A percentile compares a stretch with the other conserved stretches of the same genome.
phyloP scores from a whole-genome alignment of 2,113 vertebrate genomes.

The Edolisoma coerulescens region DNA sequence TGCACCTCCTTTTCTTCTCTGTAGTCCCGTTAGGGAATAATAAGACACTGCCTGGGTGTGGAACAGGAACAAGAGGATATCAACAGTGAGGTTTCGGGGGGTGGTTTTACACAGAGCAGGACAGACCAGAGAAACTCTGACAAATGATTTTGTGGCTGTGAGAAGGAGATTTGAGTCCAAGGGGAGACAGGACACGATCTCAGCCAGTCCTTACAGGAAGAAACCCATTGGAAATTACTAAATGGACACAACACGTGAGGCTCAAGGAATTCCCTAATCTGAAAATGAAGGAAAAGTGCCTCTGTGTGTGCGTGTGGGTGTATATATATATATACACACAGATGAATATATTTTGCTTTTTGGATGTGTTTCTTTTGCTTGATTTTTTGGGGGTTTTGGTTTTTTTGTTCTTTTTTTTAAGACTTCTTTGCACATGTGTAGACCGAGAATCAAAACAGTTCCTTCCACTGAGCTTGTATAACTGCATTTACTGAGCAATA shows the following conservation, averaged over 20 bases:
- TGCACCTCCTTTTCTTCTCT: not conserved
- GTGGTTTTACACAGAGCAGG: not conserved
- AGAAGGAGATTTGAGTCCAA: not conserved
- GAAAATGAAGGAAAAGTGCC: not conserved
- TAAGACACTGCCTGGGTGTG: not conserved
- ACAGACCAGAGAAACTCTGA: not conserved
- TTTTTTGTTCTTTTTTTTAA: not conserved
- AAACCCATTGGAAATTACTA: not conserved
- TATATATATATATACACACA: too few relatives aligned
- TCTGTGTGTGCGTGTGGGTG: not conserved
- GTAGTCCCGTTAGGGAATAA: not conserved
- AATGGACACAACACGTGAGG: not conserved
- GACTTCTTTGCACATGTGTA: not conserved
- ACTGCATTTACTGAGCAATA: not conserved
- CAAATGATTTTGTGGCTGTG: not conserved
- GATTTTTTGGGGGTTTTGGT: not conserved
- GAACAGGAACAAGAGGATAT: not conserved
- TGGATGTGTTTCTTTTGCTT: not conserved
- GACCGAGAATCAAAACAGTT: not conserved
- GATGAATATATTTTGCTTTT: not conserved
- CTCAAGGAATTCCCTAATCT: not conserved
- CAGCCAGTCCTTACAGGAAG: not conserved
- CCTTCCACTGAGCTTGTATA: not conserved
- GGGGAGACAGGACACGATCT: not conserved
- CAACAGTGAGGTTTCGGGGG: not conserved